Evolutionary conservation across 1,140 invertebrate genomes (phyloP).

Genomic region (Bombus cullumanus): DNA sequence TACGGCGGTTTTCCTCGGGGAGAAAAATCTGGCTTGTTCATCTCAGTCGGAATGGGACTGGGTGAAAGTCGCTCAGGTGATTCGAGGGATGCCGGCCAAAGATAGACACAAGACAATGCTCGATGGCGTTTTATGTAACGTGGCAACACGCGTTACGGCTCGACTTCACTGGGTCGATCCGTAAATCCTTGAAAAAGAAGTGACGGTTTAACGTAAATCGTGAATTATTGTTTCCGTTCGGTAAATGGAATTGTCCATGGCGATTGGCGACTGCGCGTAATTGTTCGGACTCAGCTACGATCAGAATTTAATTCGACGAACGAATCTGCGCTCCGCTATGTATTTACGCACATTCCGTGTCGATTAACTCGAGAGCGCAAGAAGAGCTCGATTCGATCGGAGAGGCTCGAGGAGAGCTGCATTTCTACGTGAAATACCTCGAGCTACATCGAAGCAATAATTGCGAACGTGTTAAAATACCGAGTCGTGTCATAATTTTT

Average conservation of each 20-base stretch:
- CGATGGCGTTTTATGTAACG: slow-evolving; percentile 63
- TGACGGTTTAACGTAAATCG: not conserved
- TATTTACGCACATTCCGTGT: not conserved
- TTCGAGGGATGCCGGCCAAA: slow-evolving; percentile 51
- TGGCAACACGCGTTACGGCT: slow-evolving; percentile 24
- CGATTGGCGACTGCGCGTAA: not conserved
- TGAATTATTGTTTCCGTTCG: not conserved
- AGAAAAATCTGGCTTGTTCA: slow-evolving; percentile 25
- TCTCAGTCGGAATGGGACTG: slow-evolving; percentile 45
- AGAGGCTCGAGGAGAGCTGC: not conserved
- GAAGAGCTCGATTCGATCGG: not conserved
- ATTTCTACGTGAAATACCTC: not conserved
- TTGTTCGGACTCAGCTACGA: not conserved
- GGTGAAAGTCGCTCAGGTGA: slow-evolving; percentile 60
- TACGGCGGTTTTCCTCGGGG: not conserved
- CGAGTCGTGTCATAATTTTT: not conserved
- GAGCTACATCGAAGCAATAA: not conserved
- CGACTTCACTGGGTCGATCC: not conserved
- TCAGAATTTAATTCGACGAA: not conserved
- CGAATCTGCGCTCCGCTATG: not conserved
- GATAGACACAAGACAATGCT: slow-evolving; percentile 59
- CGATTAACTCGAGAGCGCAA: not conserved
- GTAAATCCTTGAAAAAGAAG: slow-evolving; percentile 8
- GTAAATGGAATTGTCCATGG: not conserved
- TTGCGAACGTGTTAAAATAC: not conserved